Conservation (phyloP, 2,797 vertebrate species). For the Rhynchotus rufescens region DNA sequence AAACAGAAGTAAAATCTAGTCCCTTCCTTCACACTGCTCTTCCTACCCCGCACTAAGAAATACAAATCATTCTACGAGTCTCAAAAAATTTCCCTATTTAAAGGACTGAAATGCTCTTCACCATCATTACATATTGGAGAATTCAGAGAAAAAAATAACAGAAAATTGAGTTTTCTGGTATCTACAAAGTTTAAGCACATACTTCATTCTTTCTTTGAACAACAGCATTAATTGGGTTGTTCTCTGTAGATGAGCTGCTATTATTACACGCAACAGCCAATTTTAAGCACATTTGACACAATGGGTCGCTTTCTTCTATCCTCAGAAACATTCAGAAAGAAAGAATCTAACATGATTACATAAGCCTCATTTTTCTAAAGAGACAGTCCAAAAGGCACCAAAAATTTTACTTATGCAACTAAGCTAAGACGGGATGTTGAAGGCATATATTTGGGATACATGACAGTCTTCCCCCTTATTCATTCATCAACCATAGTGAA, state of each 20-base stretch:
- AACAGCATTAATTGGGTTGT: not conserved
- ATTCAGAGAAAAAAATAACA: not conserved
- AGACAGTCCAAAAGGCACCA: not conserved
- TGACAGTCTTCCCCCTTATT: not conserved
- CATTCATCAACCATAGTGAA: not conserved
- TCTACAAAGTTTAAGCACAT: not conserved
- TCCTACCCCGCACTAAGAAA: not conserved
- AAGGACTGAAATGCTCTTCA: not conserved
- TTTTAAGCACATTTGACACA: not conserved
- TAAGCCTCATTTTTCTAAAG: not conserved
- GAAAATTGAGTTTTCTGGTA: not conserved
- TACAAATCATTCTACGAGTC: not conserved
- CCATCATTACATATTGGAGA: not conserved
- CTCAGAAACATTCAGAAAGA: not conserved
- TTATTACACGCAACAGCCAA: not conserved
- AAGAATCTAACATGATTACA: not conserved
- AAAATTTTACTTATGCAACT: not conserved
- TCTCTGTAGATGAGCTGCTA: not conserved
- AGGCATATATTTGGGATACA: not conserved
- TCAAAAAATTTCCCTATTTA: not conserved
- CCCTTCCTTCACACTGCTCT: not conserved
- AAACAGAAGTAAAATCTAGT: not conserved
- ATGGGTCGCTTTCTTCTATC: not conserved
- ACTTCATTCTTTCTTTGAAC: not conserved
- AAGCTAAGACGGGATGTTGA: not conserved